Conservation (phyloP, 2,797 vertebrate genomes). For the Carduelis carduelis region DNA sequence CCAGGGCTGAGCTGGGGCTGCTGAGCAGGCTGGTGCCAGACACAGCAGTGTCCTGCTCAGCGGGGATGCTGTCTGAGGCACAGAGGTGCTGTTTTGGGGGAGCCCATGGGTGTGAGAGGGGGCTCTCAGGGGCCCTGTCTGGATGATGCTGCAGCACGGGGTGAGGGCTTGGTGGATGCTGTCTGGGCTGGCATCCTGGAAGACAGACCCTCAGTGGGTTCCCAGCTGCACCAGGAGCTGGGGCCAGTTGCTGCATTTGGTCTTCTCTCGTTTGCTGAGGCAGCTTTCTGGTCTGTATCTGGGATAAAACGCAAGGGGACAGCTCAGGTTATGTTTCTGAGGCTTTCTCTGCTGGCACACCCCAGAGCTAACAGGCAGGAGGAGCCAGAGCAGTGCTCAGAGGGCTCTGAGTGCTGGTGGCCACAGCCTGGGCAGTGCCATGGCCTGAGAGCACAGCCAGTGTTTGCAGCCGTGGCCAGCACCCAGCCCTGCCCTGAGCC, state of each 20-base stretch:
- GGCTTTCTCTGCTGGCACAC: neutral
- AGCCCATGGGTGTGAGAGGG: rapidly evolving
- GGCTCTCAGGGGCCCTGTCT: neutral
- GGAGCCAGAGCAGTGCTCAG: rapidly evolving
- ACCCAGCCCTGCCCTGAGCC: rapidly evolving
- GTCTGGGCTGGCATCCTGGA: rapidly evolving
- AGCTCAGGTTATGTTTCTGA: neutral
- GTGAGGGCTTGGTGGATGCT: neutral
- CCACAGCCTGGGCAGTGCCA: rapidly evolving
- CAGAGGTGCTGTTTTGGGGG: too few relatives aligned
- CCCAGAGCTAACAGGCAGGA: rapidly evolving
- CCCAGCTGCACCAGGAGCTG: neutral
- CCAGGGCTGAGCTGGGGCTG: neutral
- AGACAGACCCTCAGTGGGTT: neutral
- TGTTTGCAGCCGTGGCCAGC: rapidly evolving
- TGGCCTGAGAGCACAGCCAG: rapidly evolving
- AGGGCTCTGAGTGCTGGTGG: rapidly evolving
- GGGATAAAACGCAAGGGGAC: neutral
- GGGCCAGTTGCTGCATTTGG: neutral
- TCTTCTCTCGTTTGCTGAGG: neutral
- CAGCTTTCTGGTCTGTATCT: neutral
- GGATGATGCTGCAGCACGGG: rapidly evolving
- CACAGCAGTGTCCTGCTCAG: rapidly evolving
- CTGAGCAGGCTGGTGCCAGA: neutral
- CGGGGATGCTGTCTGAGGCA: neutral